Conservation (phyloP, 2,113 vertebrate species). For the Sturnus vulgaris region DNA sequence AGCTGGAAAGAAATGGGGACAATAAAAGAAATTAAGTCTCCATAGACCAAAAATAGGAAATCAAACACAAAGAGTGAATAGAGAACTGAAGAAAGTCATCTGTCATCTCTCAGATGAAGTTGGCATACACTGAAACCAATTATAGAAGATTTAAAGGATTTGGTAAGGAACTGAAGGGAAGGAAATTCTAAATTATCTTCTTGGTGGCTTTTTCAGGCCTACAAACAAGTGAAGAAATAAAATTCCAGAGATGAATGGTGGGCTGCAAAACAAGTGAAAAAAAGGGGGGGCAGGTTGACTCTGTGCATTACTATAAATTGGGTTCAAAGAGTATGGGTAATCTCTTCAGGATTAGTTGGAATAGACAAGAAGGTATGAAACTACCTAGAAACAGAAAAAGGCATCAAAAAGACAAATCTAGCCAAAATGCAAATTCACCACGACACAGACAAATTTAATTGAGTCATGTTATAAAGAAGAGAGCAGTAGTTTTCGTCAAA, state of each 20-base stretch:
- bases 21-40: constrained; percentile 50
- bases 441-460: neutral
- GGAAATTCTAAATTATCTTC: neutral
- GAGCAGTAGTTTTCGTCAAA: neutral
- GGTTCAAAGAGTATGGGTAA: neutral
- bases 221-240: constrained; percentile 9
- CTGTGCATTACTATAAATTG: neutral
- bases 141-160: constrained; percentile 3
- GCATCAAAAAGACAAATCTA: neutral
- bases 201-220: neutral
- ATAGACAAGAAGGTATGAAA: neutral
- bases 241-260: neutral
- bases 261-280: neutral
- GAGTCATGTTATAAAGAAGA: neutral
- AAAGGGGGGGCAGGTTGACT: neutral
- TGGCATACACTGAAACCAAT: neutral
- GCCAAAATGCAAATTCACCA: neutral
- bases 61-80: neutral
- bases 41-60: constrained; percentile 20
- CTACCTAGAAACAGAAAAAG: neutral
- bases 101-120: neutral
- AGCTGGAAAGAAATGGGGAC: constrained; percentile 15
- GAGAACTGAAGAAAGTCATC: neutral
- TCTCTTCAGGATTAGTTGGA: neutral
- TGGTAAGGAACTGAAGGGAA: neutral